Percentiles rank a stretch among this genome's conserved stretches.
Conservation (phyloP, 2,888 invertebrate genomes). For the Gerosis bhagava region DNA sequence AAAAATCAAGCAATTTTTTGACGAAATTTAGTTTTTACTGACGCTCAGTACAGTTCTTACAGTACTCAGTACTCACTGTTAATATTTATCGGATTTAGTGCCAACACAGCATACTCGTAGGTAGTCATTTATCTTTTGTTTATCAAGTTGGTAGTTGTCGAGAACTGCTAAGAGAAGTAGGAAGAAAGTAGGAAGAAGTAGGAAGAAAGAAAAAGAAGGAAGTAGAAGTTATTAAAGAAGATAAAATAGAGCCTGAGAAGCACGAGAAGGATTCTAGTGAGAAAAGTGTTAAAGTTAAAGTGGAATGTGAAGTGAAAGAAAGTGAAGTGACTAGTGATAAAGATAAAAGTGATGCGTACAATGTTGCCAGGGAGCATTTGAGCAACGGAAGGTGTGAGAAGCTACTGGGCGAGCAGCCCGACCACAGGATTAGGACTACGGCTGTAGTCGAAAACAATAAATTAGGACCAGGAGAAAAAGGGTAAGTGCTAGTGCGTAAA, state of each 20-base stretch:
- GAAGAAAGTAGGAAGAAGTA: too few relatives aligned
- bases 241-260: slow-evolving; percentile 60
- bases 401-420: slow-evolving; percentile 85
- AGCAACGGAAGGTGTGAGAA: slow-evolving; percentile 89
- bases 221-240: slow-evolving; percentile 41
- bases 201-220: slow-evolving; percentile 55
- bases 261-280: slow-evolving; percentile 72
- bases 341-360: slow-evolving; percentile 70
- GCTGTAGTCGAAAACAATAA: slow-evolving; percentile 84
- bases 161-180: too few relatives aligned
- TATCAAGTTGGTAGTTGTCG: too few relatives aligned
- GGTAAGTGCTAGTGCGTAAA: slow-evolving; percentile 64
- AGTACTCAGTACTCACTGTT: too few relatives aligned
- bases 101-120: too few relatives aligned
- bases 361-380: slow-evolving; percentile 68
- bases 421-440: slow-evolving; percentile 83
- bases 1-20: too few relatives aligned
- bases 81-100: too few relatives aligned
- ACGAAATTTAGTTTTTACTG: too few relatives aligned
- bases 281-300: slow-evolving; percentile 59
- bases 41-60: too few relatives aligned
- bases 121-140: too few relatives aligned
- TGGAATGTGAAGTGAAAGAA: slow-evolving; percentile 55
- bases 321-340: slow-evolving; percentile 67
- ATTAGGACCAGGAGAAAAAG: slow-evolving; percentile 79